Evolutionary conservation across 2,113 vertebrate species (phyloP).

Genomic region (Sylvietta virens): DNA sequence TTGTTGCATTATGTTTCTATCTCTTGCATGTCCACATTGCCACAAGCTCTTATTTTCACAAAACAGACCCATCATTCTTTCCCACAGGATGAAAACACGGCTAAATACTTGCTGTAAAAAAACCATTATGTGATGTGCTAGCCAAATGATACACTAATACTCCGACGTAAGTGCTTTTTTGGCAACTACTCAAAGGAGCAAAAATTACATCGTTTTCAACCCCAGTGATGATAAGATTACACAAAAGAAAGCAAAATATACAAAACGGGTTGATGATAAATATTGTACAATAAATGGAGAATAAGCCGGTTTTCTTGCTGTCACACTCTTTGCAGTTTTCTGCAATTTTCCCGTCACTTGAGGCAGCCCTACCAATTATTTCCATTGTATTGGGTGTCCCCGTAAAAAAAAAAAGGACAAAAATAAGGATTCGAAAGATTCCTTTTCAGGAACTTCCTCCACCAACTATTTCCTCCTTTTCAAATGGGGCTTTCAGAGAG

Average conservation of each 20-base stretch:
- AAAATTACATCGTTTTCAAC: conserved; percentile 76
- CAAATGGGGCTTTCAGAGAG: conserved; percentile 61
- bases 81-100: conserved; percentile 73
- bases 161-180: conserved; percentile 79
- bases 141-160: conserved; percentile 79
- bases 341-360: conserved; percentile 59
- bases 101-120: conserved; percentile 73
- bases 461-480: conserved; percentile 69
- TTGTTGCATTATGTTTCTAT: conserved; percentile 67
- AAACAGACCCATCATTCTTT: conserved; percentile 73
- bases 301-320: conserved; percentile 54
- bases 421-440: conserved; percentile 67
- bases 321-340: conserved; percentile 62
- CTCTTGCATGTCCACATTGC: conserved; percentile 68
- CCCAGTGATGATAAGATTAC: conserved; percentile 75
- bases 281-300: conserved; percentile 70
- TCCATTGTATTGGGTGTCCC: conserved; percentile 56
- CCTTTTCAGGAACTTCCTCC: conserved; percentile 65
- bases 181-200: conserved; percentile 81
- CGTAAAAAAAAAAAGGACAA: conserved; percentile 2
- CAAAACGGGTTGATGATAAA: conserved; percentile 70
- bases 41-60: conserved; percentile 69
- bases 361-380: conserved; percentile 53
- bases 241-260: conserved; percentile 76
- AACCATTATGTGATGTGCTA: conserved; percentile 76